Evolutionary conservation across 2,797 vertebrate species (phyloP).

Genomic region (Alosa sapidissima): DNA sequence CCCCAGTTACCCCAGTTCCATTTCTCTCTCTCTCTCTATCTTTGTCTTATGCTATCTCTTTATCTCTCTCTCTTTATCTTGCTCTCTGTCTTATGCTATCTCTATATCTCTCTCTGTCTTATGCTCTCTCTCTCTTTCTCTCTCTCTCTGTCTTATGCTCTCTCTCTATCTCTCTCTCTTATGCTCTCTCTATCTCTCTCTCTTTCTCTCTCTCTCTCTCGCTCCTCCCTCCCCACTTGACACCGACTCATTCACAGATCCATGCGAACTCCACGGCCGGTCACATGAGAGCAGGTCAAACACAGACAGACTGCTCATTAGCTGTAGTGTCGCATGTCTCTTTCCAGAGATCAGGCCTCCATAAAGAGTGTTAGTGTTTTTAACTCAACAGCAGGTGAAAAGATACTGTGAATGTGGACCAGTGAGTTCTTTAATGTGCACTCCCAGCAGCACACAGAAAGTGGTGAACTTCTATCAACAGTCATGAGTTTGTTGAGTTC

Average conservation of each 20-base stretch:
- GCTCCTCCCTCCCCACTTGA: background rate
- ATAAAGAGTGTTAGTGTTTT: background rate
- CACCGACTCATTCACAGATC: slow-evolving; percentile 21
- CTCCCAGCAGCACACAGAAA: background rate
- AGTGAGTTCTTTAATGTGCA: background rate
- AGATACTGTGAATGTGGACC: background rate
- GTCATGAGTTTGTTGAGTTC: background rate
- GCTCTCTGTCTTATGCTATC: no score
- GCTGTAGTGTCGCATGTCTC: slow-evolving; percentile 62
- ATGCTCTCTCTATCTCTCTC: background rate
- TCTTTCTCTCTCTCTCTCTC: background rate
- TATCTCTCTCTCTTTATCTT: no score
- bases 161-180: no score
- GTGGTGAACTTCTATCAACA: background rate
- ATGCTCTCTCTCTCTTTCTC: background rate
- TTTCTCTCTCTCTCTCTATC: no score
- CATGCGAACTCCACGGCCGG: slow-evolving; percentile 34
- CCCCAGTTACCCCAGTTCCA: background rate
- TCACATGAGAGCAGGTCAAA: slow-evolving; percentile 57
- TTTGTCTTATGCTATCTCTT: no score
- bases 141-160: background rate
- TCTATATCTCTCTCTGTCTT: no score
- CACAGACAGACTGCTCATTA: slow-evolving; percentile 52
- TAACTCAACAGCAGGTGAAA: background rate
- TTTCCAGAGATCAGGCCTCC: slow-evolving; percentile 48